Conservation (phyloP, 2,113 vertebrate species). For the Rhineura floridana region DNA sequence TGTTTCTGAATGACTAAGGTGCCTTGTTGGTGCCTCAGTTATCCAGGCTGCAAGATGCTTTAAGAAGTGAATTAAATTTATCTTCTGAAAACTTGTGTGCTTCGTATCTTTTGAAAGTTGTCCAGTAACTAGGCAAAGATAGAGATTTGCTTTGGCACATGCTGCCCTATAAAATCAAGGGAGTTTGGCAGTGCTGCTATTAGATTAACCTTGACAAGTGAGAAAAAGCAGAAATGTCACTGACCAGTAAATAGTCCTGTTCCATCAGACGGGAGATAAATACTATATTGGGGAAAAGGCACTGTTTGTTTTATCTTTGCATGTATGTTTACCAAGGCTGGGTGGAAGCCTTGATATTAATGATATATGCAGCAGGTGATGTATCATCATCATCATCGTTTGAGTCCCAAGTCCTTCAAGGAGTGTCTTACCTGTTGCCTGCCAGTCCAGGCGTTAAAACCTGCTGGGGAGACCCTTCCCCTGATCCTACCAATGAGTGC, state of each 20-base stretch:
- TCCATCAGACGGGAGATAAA: constrained; percentile 23
- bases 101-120: neutral
- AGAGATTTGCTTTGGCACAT: constrained; percentile 54
- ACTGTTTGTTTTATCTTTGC: neutral
- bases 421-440: too few species aligned
- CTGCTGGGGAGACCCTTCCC: too few species aligned
- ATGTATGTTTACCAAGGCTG: neutral
- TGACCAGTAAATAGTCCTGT: constrained; percentile 10
- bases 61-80: neutral
- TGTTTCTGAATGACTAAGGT: neutral
- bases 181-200: constrained; percentile 20
- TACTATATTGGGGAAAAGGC: neutral
- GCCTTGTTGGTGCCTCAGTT: neutral
- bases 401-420: neutral
- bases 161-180: neutral
- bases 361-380: neutral
- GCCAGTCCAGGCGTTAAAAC: too few species aligned
- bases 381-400: neutral
- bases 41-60: neutral
- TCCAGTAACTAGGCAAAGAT: constrained; percentile 12
- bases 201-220: constrained; percentile 63
- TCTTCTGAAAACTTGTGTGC: neutral
- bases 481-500: too few species aligned
- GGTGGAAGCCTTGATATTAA: neutral
- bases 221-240: constrained; percentile 31